Base-by-base conservation (phyloP, 2,797 vertebrate genomes). In the Sebastes flavidus region DNA sequence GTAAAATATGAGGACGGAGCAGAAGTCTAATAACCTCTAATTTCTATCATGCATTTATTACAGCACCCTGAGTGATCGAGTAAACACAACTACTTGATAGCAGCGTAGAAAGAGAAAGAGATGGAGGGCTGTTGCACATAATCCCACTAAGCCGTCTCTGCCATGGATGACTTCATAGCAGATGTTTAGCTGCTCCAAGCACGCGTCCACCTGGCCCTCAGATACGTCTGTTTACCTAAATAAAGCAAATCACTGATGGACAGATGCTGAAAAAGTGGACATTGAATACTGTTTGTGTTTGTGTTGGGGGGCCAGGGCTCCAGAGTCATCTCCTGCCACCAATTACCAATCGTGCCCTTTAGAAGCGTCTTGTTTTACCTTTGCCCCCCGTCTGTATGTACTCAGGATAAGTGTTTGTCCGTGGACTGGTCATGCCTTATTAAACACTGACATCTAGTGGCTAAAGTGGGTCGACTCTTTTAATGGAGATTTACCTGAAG, bases 361-460 rank as follows among this genome's bases (percentile, higher is more conserved):
- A 12, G 16, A 72, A 30, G 16, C n/a, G 52, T 78, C 29, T 78
- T 74, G 3, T 79, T 67, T 72, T 54, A 55, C 5, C 2, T 77
- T 61, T 22, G 3, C 34, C 9, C 5, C 5, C 4, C 13, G 2
- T 55, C 27, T 29, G 22, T 22, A 2, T 25, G 60, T 34, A 30
- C 29, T 42, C 8, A 60, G 8, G 52, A 24, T 24, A n/a, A 49
- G 29, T 13, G 6, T 13, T 63, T 54, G 6, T 22, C 32, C 4
- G 16, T 14, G 8, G 12, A 30, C 34, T 12, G 14, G 4, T 30
- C 6, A 27, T 78, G 4, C 16, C 55, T 86, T 85, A 22, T 75
- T 61, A 1, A 85, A 91, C 87, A 88, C 83, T 91, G 94, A 81
- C 94, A 91, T 87, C 94, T 95, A 91, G 91, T 94, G 95, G 92